phyloP scores from a whole-genome alignment of 2,797 vertebrate species.

The Myotis pilosus region DNA sequence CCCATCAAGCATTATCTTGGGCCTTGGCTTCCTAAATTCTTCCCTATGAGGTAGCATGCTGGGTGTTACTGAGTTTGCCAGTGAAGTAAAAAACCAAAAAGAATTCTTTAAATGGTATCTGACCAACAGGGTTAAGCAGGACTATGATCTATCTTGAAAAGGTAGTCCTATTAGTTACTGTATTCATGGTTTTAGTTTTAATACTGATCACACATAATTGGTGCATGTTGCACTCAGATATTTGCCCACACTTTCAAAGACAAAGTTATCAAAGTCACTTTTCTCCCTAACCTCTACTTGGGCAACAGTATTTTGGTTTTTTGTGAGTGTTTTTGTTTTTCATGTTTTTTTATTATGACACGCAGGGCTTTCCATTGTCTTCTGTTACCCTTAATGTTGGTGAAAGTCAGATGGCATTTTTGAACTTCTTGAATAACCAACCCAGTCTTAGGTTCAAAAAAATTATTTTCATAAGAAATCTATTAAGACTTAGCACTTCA shows the following conservation, averaged over 20 bases:
- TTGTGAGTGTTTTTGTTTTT: background rate
- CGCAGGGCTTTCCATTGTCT: background rate
- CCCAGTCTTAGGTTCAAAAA: background rate
- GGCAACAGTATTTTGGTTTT: background rate
- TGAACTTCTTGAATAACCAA: background rate
- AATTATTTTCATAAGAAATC: background rate
- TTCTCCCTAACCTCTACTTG: background rate
- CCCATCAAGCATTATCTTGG: background rate
- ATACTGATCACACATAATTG: background rate
- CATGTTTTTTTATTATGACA: background rate
- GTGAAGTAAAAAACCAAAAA: background rate
- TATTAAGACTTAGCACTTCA: background rate
- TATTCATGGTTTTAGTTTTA: background rate
- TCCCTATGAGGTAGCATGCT: background rate
- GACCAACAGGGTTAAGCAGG: background rate
- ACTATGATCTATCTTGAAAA: background rate
- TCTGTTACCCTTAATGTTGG: constrained; percentile 24
- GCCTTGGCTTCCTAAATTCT: background rate
- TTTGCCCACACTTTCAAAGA: background rate
- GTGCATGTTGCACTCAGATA: background rate
- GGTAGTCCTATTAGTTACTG: background rate
- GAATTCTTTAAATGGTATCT: background rate
- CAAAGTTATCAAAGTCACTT: background rate
- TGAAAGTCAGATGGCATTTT: background rate
- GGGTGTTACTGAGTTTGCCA: background rate